Conservation (phyloP, 2,888 invertebrate genomes). For the Barypeithes pellucidus region DNA sequence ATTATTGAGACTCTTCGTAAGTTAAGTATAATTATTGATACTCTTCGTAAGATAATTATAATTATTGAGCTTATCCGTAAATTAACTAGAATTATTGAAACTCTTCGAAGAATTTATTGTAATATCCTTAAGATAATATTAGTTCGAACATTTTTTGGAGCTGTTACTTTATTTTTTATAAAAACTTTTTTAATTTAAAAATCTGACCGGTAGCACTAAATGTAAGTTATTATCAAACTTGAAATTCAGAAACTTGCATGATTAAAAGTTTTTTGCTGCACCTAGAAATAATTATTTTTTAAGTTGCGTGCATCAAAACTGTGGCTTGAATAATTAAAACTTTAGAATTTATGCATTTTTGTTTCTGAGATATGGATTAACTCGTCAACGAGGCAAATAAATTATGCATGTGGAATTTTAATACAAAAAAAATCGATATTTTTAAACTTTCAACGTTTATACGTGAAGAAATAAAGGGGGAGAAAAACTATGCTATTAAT, state of each 20-base stretch:
- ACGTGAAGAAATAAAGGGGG: no score
- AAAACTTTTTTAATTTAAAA: constrained; percentile 30
- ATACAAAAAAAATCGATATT: constrained; percentile 56
- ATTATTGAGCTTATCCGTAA: no score
- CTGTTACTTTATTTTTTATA: no score
- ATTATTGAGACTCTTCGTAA: no score
- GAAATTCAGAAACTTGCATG: constrained; percentile 55
- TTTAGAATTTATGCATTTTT: constrained; percentile 62
- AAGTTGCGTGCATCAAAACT: constrained; percentile 65
- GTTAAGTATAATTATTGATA: no score
- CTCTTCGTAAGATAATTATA: no score
- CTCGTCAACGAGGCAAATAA: constrained; percentile 58
- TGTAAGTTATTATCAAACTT: constrained; percentile 52
- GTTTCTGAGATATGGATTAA: constrained; percentile 61
- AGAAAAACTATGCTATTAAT: not conserved
- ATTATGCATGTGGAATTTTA: constrained; percentile 59
- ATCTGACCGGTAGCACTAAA: constrained; percentile 31
- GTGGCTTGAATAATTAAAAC: constrained; percentile 67
- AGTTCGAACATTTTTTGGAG: no score
- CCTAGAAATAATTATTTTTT: constrained; percentile 60
- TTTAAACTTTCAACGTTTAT: constrained; percentile 38
- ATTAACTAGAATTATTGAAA: no score
- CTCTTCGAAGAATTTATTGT: no score
- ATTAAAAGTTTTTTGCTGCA: constrained; percentile 52
- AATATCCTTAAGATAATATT: no score